A percentile compares a stretch with the other conserved stretches of the same genome.
Conservation (phyloP, 2,888 invertebrate species). For the Rhimphoctona megacephalus region DNA sequence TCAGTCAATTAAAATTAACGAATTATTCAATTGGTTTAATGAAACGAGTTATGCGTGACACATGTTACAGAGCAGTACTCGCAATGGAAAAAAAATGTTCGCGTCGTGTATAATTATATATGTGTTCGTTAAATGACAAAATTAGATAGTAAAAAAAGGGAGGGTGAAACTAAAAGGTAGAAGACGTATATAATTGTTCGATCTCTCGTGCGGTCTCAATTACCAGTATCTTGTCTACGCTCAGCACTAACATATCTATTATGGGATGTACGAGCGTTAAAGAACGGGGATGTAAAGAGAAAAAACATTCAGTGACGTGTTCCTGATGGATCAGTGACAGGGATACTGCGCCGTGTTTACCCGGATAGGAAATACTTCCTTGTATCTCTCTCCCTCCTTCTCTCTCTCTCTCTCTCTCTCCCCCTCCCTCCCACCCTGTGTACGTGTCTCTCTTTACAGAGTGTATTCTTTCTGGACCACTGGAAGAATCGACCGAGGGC, state of each 20-base stretch:
- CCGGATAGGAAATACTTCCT: conserved; percentile 37
- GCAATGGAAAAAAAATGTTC: background rate
- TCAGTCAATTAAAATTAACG: too few species aligned
- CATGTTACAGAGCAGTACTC: too few species aligned
- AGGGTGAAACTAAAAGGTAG: background rate
- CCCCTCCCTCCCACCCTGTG: conserved; percentile 11
- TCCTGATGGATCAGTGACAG: conserved; percentile 61
- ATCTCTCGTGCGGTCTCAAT: conserved; percentile 30
- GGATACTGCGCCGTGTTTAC: conserved; percentile 47
- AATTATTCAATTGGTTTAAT: background rate
- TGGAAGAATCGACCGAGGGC: conserved; percentile 13
- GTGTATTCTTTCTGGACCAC: conserved; percentile 34
- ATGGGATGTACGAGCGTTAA: conserved; percentile 16
- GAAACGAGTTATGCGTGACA: background rate
- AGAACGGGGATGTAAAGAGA: conserved; percentile 15
- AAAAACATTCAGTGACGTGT: conserved; percentile 53
- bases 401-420: conserved; percentile 27
- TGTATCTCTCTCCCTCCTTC: conserved; percentile 33
- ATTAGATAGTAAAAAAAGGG: background rate
- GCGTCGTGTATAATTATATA: background rate
- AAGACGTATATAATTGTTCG: background rate
- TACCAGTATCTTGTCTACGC: background rate
- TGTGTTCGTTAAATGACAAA: background rate
- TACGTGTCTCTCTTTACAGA: background rate
- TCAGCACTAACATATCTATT: conserved; percentile 33